Evolutionary conservation across 2,113 vertebrate species (phyloP).

Genomic region (Amphilophus citrinellus): DNA sequence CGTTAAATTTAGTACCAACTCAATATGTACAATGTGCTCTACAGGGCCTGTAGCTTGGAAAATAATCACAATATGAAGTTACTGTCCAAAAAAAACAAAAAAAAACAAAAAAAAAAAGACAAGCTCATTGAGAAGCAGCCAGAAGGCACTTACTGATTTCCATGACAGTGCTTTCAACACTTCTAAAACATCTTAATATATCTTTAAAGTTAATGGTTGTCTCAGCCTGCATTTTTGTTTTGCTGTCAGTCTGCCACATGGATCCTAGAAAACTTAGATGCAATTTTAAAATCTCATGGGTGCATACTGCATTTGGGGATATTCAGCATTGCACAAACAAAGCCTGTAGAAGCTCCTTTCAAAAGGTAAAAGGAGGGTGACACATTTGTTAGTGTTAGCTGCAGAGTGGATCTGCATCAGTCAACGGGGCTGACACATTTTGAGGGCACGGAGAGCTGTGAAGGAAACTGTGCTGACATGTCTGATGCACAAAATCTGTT

Average conservation of each 20-base stretch:
- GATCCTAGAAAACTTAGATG: constrained; percentile 4
- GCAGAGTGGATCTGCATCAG: constrained; percentile 35
- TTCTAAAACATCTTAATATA: background rate
- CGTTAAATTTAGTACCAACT: no score
- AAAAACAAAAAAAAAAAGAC: background rate
- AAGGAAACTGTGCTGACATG: constrained; percentile 21
- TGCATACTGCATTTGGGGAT: constrained; percentile 12
- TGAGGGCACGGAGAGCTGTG: constrained; percentile 19
- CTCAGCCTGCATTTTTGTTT: background rate
- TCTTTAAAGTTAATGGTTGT: background rate
- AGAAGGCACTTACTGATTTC: background rate
- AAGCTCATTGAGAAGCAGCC: no score
- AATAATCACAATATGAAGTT: background rate
- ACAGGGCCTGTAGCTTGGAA: background rate
- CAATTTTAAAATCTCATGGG: constrained; percentile 5
- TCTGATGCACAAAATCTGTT: constrained; percentile 9
- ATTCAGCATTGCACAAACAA: constrained; percentile 26
- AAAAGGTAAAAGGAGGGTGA: constrained; percentile 21
- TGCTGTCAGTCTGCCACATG: background rate
- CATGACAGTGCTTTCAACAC: background rate
- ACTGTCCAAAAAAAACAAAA: background rate
- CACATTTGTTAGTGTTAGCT: constrained; percentile 44
- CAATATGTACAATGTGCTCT: background rate
- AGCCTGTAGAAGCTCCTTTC: constrained; percentile 2
- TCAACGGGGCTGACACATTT: constrained; percentile 48